Conservation (phyloP, 2,113 vertebrate species). For the Cyprinodon brontotheroides region DNA sequence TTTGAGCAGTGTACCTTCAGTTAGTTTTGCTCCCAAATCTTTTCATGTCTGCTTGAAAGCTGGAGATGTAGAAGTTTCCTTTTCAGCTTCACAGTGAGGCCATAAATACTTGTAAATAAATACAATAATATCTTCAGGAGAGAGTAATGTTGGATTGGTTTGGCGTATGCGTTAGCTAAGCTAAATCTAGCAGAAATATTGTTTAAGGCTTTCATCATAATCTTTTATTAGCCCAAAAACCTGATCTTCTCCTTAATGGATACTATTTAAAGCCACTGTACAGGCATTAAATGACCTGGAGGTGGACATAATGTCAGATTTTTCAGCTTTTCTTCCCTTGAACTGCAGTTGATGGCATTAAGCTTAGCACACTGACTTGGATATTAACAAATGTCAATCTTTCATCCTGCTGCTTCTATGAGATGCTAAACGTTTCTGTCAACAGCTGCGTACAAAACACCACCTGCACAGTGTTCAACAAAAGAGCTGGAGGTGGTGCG, state of each 20-base stretch:
- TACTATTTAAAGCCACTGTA: no score
- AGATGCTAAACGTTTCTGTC: not conserved
- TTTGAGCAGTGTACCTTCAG: no score
- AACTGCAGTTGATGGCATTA: not conserved
- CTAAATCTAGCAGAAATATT: not conserved
- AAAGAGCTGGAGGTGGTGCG: not conserved
- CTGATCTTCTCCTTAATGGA: no score
- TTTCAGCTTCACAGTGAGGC: no score
- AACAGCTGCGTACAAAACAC: conserved; percentile 28
- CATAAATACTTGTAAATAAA: no score
- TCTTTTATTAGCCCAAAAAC: no score
- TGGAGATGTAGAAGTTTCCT: no score
- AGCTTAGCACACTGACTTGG: not conserved
- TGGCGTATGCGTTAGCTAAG: no score
- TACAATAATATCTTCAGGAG: not conserved
- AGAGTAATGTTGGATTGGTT: no score
- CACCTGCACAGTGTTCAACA: conserved; percentile 37
- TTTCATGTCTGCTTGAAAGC: no score
- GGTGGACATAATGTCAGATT: not conserved
- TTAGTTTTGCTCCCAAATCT: no score
- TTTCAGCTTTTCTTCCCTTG: not conserved
- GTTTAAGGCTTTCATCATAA: no score
- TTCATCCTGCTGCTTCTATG: conserved; percentile 3
- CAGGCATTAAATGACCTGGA: not conserved
- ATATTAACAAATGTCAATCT: not conserved